phyloP scores from a whole-genome alignment of 1,140 invertebrate species.

The Tenebrio molitor region DNA sequence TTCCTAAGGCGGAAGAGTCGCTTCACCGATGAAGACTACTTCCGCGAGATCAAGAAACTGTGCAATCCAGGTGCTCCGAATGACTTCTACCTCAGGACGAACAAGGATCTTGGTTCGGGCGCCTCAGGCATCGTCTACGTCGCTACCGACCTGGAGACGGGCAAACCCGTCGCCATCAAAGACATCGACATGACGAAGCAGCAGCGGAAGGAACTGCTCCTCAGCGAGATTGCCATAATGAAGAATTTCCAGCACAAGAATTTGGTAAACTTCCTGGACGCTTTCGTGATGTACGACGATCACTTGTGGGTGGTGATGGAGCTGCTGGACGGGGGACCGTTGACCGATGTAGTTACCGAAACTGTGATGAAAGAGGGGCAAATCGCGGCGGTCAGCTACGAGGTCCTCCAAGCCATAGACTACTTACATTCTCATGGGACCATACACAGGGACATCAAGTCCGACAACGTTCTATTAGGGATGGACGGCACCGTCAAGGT shows the following conservation, averaged over 20 bases:
- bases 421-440: constrained; percentile 94
- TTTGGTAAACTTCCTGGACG: constrained; percentile 96
- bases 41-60: constrained; percentile 85
- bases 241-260: constrained; percentile 96
- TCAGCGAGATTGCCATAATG: constrained; percentile 95
- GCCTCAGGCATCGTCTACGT: constrained; percentile 94
- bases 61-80: constrained; percentile 84
- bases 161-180: constrained; percentile 92
- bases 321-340: constrained; percentile 92
- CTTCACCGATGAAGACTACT: constrained; percentile 85
- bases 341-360: constrained; percentile 98
- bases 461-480: constrained; percentile 95
- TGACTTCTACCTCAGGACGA: constrained; percentile 80
- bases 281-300: constrained; percentile 88
- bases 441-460: constrained; percentile 95
- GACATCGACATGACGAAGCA: constrained; percentile 96
- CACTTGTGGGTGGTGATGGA: constrained; percentile 98
- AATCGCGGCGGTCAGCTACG: constrained; percentile 94
- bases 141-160: constrained; percentile 83
- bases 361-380: constrained; percentile 98
- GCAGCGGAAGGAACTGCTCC: constrained; percentile 93
- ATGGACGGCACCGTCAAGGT: constrained; percentile 98
- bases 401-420: constrained; percentile 92
- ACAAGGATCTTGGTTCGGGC: constrained; percentile 91
- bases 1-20: constrained; percentile 48